These are phyloP conservation scores for Pyralis farinalis DNA, from an alignment of 2,888 invertebrate species.

Conservation along the genomic window DNA sequence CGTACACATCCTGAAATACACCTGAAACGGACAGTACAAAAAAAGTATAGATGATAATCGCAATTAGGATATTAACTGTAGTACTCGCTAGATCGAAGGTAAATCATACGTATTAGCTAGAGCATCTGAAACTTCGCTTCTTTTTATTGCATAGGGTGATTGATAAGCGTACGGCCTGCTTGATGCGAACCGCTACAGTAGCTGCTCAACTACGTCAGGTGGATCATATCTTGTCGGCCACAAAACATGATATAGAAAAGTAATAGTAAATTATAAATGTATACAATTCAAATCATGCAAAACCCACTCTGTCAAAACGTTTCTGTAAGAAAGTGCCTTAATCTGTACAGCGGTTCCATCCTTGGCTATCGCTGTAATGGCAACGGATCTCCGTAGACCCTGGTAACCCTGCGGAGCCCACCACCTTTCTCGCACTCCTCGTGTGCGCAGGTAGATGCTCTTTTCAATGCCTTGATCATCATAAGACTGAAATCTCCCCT, in stretches of 20 bases:
- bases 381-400: slow-evolving; percentile 44
- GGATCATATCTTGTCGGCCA: too few species aligned
- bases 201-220: too few species aligned
- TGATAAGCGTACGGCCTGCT: too few species aligned
- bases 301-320: slow-evolving; percentile 81
- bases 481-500: slow-evolving; percentile 78
- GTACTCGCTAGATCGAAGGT: too few species aligned
- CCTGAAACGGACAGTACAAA: slow-evolving; percentile 44
- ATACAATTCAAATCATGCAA: background rate
- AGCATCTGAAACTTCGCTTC: too few species aligned
- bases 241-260: too few species aligned
- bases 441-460: slow-evolving; percentile 65
- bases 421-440: slow-evolving; percentile 70
- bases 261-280: too few species aligned
- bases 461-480: slow-evolving; percentile 47
- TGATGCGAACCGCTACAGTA: too few species aligned
- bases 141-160: too few species aligned
- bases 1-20: slow-evolving; percentile 77
- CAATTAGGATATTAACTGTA: too few species aligned
- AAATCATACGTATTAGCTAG: too few species aligned
- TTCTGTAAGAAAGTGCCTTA: slow-evolving; percentile 71
- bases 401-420: slow-evolving; percentile 51
- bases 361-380: slow-evolving; percentile 55
- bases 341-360: slow-evolving; percentile 82
- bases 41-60: too few species aligned